A percentile compares a stretch with the other conserved stretches of the same genome.
Evolutionary conservation across 1,140 invertebrate species (phyloP).

Genomic region (Tachypleus tridentatus): DNA sequence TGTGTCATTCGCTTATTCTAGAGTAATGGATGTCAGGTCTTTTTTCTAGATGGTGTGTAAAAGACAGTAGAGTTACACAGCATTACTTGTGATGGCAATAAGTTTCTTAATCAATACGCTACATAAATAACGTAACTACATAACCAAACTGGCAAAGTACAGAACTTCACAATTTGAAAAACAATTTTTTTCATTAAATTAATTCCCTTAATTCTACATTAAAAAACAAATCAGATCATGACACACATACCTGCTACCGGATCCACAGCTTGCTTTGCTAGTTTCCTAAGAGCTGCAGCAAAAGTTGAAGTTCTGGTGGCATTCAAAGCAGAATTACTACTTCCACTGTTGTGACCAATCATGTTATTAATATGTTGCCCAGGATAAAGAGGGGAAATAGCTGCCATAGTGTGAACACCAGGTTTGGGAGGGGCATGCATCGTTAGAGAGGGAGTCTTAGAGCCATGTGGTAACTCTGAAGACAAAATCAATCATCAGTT

Average conservation of each 20-base stretch:
- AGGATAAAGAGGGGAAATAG: conserved; percentile 11
- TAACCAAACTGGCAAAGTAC: too few relatives aligned
- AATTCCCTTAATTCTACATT: too few relatives aligned
- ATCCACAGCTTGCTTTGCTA: conserved; percentile 60
- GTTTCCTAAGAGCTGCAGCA: conserved; percentile 60
- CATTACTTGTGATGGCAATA: too few relatives aligned
- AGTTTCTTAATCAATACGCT: too few relatives aligned
- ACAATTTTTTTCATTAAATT: too few relatives aligned
- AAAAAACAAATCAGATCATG: too few relatives aligned
- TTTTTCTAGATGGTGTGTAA: too few relatives aligned
- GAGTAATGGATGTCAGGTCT: too few relatives aligned
- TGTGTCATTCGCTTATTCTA: too few relatives aligned
- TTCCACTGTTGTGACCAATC: conserved; percentile 7
- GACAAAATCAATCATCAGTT: conserved; percentile 5
- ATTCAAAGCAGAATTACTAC: conserved; percentile 11
- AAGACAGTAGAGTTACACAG: too few relatives aligned
- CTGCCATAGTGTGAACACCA: conserved; percentile 6
- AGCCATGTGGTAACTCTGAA: conserved; percentile 30
- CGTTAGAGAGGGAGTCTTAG: conserved; percentile 31
- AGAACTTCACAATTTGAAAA: too few relatives aligned
- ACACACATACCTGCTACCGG: conserved; percentile 23
- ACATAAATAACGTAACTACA: too few relatives aligned
- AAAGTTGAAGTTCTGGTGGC: conserved; percentile 42
- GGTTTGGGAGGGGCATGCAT: conserved; percentile 25
- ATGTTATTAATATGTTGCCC: conserved; percentile 1